Evolutionary conservation across 1,140 invertebrate genomes (phyloP), one percentile per base, ranked within the genome.

Genomic region (Calliopsis andreniformis): DNA sequence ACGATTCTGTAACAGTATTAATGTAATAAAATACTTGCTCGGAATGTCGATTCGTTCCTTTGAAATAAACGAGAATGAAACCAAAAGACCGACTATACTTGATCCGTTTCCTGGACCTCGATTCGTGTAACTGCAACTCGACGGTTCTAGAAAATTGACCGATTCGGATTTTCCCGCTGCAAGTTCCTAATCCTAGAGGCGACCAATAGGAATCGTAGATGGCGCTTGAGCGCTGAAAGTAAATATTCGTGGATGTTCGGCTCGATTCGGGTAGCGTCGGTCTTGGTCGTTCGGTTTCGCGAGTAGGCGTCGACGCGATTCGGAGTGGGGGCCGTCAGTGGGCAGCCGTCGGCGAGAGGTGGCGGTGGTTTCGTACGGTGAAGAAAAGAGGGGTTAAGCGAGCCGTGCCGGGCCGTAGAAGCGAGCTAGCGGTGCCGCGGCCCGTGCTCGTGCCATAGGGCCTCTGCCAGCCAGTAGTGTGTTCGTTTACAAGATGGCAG

Each of bases 401-500:
- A 77, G 72, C 49, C 53, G 78, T 81, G 81, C 62, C 79, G 80
- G 82, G 76, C 64, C 56, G 78, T 78, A 69, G 72, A 62, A 56
- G 66, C 64, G 76, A 67, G 71, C 72, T 72, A 78, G 75, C 68
- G 62, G 81, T 70, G 73, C 63, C 58, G 73, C 81, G 72, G 78
- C 69, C 59, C 64, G 80, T 75, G 82, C 71, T 71, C 77, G 82
- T 83, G 82, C 79, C 67, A 79, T 80, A 84, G 76, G 71, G 66
- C 82, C 82, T 79, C 83, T 81, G 83, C 82, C 79, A 75, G 67
- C 23, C 59, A 79, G 53, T 68, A 86, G 87, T 85, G 83, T 73
- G 84, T 87, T 85, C 84, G 80, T 85, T 85, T 84, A 78, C 89
- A 90, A 90, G 87, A 90, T 90, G 89, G 89, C 89, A 90, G 89